Base-by-base conservation (phyloP, 1,140 invertebrate genomes). In the Rhizoglyphus robini region DNA sequence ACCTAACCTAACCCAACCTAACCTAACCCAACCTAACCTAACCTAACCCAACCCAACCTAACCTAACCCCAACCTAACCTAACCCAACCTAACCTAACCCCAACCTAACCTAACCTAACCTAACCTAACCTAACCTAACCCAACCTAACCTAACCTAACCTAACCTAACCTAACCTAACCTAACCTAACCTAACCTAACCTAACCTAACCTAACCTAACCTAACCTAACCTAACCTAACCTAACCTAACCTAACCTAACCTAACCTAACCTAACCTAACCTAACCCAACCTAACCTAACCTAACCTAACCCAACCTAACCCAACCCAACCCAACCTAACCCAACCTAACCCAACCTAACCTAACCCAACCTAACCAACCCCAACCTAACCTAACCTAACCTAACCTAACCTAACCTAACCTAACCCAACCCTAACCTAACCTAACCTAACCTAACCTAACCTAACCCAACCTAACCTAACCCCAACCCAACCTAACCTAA, bases 331-430 rank as follows among this genome's bases (percentile, higher is more conserved):
- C 65, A 69, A 70, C 69, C 69, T 57, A 51, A 63, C 68, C 69
- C n/a, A 63, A 68, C 61, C 66, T 34, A 68, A 72, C 70, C 67
- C 68, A 72, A 73, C 72, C 70, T 71, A 73, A 73, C n/a, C n/a
- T n/a, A n/a, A n/a, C n/a, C n/a, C n/a, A n/a, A n/a, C n/a, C n/a
- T n/a, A n/a, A n/a, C n/a, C 72, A 69, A 68, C 69, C 64, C 69
- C 69, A 62, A 69, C 68, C 69, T 66, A 46, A 60, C 29, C 73
- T 71, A 66, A 73, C 71, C 73, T 72, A 68, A 71, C 69, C 70
- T 68, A 69, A 73, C 68, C 72, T 68, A 67, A 72, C 69, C 72
- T 71, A 67, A 72, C 70, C 70, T 71, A 68, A 72, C 73, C 73
- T 72, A 69, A n/a, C n/a, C n/a, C n/a, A n/a, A n/a, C n/a, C n/a